Conservation (phyloP, 2,797 vertebrate species). For the Xyrichtys novacula region DNA sequence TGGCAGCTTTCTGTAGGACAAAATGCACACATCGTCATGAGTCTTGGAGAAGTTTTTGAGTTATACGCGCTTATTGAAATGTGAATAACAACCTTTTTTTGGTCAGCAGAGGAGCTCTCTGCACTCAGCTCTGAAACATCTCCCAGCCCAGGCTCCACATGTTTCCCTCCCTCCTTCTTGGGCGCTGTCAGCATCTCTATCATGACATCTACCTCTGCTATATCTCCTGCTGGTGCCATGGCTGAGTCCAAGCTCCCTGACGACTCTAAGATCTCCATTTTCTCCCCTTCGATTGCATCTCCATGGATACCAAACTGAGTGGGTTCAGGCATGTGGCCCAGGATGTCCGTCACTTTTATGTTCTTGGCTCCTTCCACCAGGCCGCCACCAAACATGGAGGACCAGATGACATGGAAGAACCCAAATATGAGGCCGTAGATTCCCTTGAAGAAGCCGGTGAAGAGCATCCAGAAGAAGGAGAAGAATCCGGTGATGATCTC, state of each 20-base stretch:
- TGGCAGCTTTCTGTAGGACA: slow-evolving; percentile 82
- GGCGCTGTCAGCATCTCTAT: slow-evolving; percentile 88
- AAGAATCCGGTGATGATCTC: slow-evolving; percentile 93
- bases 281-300: slow-evolving; percentile 90
- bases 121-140: slow-evolving; percentile 89
- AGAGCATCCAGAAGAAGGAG: slow-evolving; percentile 95
- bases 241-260: slow-evolving; percentile 82
- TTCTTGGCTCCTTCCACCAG: slow-evolving; percentile 98
- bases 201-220: slow-evolving; percentile 87
- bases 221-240: slow-evolving; percentile 85
- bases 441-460: slow-evolving; percentile 91
- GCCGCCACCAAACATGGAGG: slow-evolving; percentile 95
- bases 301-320: slow-evolving; percentile 98
- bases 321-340: slow-evolving; percentile 99
- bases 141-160: slow-evolving; percentile 93
- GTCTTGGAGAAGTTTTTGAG: no score
- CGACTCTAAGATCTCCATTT: slow-evolving; percentile 86
- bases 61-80: not conserved
- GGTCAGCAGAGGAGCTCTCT: slow-evolving; percentile 64
- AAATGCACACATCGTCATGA: no score
- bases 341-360: slow-evolving; percentile 97
- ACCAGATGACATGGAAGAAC: slow-evolving; percentile 96
- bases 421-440: slow-evolving; percentile 91
- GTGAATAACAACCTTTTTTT: slow-evolving; percentile 75
- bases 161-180: slow-evolving; percentile 93